Percentiles rank a stretch among this genome's conserved stretches.
Evolutionary conservation across 2,113 vertebrate species (phyloP).

Genomic region (Tor tambroides): DNA sequence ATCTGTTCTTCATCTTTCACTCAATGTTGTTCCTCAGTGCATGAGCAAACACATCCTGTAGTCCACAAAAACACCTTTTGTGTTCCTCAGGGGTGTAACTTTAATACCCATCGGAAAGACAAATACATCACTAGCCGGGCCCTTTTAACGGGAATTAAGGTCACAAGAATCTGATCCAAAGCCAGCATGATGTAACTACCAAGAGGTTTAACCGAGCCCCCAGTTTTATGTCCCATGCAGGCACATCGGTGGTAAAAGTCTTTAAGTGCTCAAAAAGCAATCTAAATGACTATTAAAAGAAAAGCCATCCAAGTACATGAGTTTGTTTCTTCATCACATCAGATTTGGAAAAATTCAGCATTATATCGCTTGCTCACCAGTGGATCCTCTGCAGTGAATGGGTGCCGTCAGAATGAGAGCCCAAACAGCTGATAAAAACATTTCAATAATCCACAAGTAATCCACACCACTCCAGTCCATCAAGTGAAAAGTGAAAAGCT

Average conservation of each 20-base stretch:
- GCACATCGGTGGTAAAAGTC: background rate
- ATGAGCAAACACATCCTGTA: constrained; percentile 34
- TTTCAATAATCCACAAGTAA: no score
- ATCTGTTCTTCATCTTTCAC: constrained; percentile 24
- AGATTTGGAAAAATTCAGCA: no score
- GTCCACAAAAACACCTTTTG: constrained; percentile 35
- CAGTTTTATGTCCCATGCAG: background rate
- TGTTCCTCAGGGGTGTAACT: constrained; percentile 43
- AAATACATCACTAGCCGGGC: constrained; percentile 22
- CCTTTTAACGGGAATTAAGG: constrained; percentile 26
- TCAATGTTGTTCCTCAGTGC: background rate
- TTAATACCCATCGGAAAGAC: constrained; percentile 38
- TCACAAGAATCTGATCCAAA: constrained; percentile 25
- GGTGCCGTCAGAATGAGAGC: no score
- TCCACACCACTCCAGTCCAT: no score
- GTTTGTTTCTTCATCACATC: no score
- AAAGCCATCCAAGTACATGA: no score
- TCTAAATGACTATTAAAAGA: background rate
- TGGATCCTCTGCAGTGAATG: no score
- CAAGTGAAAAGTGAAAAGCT: no score
- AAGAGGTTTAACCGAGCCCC: background rate
- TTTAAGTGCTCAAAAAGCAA: background rate
- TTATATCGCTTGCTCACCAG: no score
- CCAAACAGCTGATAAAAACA: no score
- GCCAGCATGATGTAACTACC: background rate